These are phyloP conservation scores for Odontophorus gujanensis DNA, from an alignment of 2,113 vertebrate genomes.

Conservation along the genomic window DNA sequence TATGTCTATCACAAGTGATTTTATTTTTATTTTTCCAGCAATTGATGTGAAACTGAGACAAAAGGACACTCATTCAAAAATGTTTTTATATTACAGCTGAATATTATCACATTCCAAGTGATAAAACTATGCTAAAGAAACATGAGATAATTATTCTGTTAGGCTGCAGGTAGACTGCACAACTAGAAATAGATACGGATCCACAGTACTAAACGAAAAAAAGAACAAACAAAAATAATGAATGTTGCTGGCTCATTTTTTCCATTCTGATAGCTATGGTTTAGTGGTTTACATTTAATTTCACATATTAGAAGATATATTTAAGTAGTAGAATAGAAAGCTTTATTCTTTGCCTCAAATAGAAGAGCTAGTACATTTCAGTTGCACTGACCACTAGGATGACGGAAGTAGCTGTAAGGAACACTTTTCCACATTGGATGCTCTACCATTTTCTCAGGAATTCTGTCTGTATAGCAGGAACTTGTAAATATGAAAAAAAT, in stretches of 20 bases:
- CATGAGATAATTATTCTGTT: neutral
- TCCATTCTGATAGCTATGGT: neutral
- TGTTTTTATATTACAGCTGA: neutral
- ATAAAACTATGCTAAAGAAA: neutral
- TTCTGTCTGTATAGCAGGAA: neutral
- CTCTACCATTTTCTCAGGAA: neutral
- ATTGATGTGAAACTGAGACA: neutral
- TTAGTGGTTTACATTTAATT: neutral
- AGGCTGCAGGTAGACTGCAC: neutral
- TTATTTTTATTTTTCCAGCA: constrained; percentile 26
- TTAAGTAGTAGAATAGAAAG: neutral
- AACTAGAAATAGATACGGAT: neutral
- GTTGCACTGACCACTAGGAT: neutral
- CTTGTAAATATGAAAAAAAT: neutral
- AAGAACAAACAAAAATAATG: neutral
- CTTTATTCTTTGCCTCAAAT: neutral
- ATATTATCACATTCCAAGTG: neutral
- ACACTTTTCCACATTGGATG: neutral
- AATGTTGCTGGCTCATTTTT: neutral
- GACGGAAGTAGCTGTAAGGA: neutral
- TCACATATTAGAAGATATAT: neutral
- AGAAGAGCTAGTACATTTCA: neutral
- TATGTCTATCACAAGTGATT: constrained; percentile 30
- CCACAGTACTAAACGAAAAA: neutral
- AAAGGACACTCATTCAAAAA: neutral